Evolutionary conservation across 2,113 vertebrate genomes (phyloP).

Genomic region (Rousettus leschenaultii): DNA sequence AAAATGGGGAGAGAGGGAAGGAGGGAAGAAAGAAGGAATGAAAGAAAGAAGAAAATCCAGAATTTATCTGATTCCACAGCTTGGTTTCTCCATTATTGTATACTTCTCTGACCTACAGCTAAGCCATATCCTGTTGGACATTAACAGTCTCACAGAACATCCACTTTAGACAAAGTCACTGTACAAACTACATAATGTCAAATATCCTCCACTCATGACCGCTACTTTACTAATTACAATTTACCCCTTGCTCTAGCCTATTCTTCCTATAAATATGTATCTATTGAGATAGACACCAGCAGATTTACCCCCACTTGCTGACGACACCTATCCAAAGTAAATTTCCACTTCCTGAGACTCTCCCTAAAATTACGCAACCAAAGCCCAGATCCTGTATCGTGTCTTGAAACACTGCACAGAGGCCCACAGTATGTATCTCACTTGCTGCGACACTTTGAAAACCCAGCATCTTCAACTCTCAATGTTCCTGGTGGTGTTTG

Average conservation of each 20-base stretch:
- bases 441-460: neutral
- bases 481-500: fast-evolving
- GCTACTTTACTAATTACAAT: neutral
- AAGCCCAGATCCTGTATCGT: neutral
- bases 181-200: neutral
- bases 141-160: neutral
- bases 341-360: neutral
- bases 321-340: neutral
- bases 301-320: neutral
- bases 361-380: neutral
- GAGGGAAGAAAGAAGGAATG: neutral
- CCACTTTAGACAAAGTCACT: neutral
- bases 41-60: too few species aligned
- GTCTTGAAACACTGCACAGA: fast-evolving
- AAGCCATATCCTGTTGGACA: neutral
- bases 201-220: neutral
- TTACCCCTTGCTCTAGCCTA: neutral
- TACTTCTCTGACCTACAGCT: neutral
- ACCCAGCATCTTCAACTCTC: neutral
- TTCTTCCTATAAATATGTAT: neutral
- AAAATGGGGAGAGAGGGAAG: fast-evolving
- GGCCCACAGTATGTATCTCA: fast-evolving
- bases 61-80: neutral
- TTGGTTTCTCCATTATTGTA: fast-evolving
- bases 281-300: neutral